Evolutionary conservation across 2,797 vertebrate species (phyloP).

Genomic region (Oryzias sinensis): DNA sequence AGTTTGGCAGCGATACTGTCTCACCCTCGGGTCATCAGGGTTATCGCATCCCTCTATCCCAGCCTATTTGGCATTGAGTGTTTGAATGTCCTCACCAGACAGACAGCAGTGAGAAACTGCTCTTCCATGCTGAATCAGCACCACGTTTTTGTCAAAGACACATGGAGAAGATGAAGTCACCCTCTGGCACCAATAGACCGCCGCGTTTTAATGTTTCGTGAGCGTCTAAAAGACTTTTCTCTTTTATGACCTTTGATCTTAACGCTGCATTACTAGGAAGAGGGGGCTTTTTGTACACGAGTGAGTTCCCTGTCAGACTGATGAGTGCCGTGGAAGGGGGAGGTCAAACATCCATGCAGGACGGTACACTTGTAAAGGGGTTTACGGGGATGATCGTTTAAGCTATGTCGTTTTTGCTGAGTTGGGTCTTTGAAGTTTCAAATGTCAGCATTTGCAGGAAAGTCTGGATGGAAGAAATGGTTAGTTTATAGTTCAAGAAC

Average conservation of each 20-base stretch:
- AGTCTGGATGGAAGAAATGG: neutral
- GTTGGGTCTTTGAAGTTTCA: constrained; percentile 28
- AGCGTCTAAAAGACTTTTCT: constrained; percentile 16
- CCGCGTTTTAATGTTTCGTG: constrained; percentile 17
- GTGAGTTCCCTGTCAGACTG: constrained; percentile 18
- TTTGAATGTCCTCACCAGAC: constrained; percentile 47
- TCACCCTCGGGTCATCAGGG: constrained; percentile 51
- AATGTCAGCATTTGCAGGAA: neutral
- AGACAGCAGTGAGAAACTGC: constrained; percentile 57
- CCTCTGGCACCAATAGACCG: constrained; percentile 45
- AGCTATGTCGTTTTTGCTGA: constrained; percentile 21
- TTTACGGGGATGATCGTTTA: constrained; percentile 5
- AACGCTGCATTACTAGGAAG: constrained; percentile 13
- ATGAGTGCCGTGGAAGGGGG: constrained; percentile 41
- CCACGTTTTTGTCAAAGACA: constrained; percentile 18
- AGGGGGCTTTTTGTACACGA: constrained; percentile 9
- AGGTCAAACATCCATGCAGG: constrained; percentile 16
- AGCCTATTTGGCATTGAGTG: constrained; percentile 49
- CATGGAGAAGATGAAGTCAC: constrained; percentile 34
- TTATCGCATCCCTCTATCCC: constrained; percentile 58
- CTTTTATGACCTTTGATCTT: constrained; percentile 49
- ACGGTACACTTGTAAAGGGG: constrained; percentile 16
- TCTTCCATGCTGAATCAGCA: constrained; percentile 57
- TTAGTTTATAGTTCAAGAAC: neutral
- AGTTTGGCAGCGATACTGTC: constrained; percentile 48